Conservation (phyloP, 1,140 invertebrate species). For the Lepidurus arcticus region DNA sequence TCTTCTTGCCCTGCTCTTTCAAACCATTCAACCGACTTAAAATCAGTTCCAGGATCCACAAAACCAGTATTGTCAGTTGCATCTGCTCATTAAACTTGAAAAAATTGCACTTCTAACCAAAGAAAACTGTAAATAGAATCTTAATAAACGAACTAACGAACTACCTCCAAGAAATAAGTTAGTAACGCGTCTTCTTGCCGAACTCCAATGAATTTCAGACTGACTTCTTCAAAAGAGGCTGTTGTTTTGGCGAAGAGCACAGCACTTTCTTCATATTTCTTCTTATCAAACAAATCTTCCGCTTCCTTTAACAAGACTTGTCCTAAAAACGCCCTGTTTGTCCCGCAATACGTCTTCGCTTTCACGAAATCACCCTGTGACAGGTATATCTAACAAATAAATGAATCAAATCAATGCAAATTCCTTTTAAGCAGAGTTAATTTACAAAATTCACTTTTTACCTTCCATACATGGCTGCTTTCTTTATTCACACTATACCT, state of each 20-base stretch:
- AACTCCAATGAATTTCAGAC: slow-evolving; percentile 82
- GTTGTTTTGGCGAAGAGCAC: slow-evolving; percentile 79
- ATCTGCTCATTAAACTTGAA: slow-evolving; percentile 46
- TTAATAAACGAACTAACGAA: slow-evolving; percentile 33
- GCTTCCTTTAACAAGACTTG: slow-evolving; percentile 82
- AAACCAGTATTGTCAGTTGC: slow-evolving; percentile 82
- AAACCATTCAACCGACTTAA: slow-evolving; percentile 74
- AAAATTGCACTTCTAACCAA: not conserved
- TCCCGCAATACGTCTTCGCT: slow-evolving; percentile 72
- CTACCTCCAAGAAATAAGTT: slow-evolving; percentile 69
- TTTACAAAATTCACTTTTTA: slow-evolving; percentile 39
- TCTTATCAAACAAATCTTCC: slow-evolving; percentile 73
- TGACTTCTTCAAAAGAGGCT: slow-evolving; percentile 89
- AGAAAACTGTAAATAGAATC: not conserved
- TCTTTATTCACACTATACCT: slow-evolving; percentile 79
- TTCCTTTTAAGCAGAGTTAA: not conserved
- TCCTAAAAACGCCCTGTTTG: slow-evolving; percentile 72
- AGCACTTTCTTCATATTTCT: slow-evolving; percentile 75
- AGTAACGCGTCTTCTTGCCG: slow-evolving; percentile 78
- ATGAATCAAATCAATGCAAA: slow-evolving; percentile 4
- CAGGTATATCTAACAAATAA: slow-evolving; percentile 61
- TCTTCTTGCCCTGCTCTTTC: slow-evolving; percentile 54
- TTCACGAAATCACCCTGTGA: slow-evolving; percentile 79
- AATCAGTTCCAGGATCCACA: slow-evolving; percentile 90
- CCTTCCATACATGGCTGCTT: slow-evolving; percentile 78